A percentile compares a stretch with the other conserved stretches of the same genome.
Evolutionary conservation across 2,113 vertebrate species (phyloP).

Genomic region (Callionymus lyra): DNA sequence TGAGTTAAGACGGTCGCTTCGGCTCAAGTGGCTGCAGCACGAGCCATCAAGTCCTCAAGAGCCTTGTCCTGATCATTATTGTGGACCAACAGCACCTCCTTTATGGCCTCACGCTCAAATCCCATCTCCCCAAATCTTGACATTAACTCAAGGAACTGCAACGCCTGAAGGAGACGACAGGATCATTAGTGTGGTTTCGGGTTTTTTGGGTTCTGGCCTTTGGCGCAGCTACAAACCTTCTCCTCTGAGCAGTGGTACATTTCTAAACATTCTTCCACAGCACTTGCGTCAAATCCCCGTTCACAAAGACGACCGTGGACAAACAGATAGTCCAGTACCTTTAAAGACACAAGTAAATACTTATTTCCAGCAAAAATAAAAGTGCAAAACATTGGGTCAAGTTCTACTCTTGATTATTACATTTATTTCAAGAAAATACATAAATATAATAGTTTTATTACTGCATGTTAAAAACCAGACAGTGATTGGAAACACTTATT

Average conservation of each 20-base stretch:
- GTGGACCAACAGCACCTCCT: conserved; percentile 87
- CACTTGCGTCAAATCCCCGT: conserved; percentile 84
- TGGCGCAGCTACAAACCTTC: conserved; percentile 78
- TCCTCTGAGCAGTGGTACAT: conserved; percentile 93
- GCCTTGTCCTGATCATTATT: conserved; percentile 91
- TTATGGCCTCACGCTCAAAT: conserved; percentile 90
- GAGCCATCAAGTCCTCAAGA: conserved; percentile 92
- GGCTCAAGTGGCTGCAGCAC: conserved; percentile 86
- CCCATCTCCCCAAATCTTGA: conserved; percentile 98
- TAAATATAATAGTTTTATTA: no score
- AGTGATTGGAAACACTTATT: no score
- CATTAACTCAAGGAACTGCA: conserved; percentile 93
- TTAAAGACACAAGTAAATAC: conserved; percentile 24
- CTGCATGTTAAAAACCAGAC: no score
- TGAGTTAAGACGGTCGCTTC: conserved; percentile 10
- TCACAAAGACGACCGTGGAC: conserved; percentile 87
- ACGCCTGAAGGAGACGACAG: conserved; percentile 65
- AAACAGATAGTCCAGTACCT: conserved; percentile 93
- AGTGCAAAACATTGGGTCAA: no score
- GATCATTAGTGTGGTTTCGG: background rate
- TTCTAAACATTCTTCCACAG: conserved; percentile 93
- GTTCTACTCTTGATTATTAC: no score
- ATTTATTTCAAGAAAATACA: no score
- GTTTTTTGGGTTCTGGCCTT: background rate
- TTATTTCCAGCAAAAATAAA: background rate